A percentile compares a stretch with the other conserved stretches of the same genome.
These are phyloP conservation scores for Jacana jacana DNA, from an alignment of 2,113 vertebrate species.

Conservation along the genomic window DNA sequence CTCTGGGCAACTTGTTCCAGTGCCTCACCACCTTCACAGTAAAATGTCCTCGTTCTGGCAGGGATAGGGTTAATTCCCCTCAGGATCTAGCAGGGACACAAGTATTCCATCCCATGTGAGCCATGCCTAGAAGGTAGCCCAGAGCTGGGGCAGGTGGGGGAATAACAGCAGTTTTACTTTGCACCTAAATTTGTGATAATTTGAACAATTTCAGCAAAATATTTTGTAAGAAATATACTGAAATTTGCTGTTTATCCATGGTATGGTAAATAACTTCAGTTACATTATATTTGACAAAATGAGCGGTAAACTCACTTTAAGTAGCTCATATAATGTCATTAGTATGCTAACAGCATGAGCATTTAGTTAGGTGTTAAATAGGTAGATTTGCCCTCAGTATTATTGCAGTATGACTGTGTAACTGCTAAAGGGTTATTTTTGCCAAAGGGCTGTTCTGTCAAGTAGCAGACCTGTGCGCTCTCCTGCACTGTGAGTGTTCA, in stretches of 20 bases:
- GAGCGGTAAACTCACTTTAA: background rate
- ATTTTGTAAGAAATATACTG: background rate
- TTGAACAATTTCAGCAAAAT: background rate
- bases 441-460: background rate
- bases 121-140: no score
- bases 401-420: background rate
- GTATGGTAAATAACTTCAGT: background rate
- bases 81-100: no score
- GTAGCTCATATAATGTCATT: background rate
- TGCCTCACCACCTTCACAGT: no score
- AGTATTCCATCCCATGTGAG: no score
- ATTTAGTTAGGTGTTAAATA: background rate
- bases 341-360: background rate
- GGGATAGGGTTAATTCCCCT: no score
- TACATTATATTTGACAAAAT: background rate
- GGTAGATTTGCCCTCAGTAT: background rate
- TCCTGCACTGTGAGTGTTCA: background rate
- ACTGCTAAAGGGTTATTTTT: background rate
- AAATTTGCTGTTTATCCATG: background rate
- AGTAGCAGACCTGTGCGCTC: background rate
- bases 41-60: no score
- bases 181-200: background rate
- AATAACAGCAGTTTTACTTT: background rate
- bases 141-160: no score
- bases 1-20: no score